Conservation (phyloP, 2,797 vertebrate species). For the Rousettus madagascariensis region DNA sequence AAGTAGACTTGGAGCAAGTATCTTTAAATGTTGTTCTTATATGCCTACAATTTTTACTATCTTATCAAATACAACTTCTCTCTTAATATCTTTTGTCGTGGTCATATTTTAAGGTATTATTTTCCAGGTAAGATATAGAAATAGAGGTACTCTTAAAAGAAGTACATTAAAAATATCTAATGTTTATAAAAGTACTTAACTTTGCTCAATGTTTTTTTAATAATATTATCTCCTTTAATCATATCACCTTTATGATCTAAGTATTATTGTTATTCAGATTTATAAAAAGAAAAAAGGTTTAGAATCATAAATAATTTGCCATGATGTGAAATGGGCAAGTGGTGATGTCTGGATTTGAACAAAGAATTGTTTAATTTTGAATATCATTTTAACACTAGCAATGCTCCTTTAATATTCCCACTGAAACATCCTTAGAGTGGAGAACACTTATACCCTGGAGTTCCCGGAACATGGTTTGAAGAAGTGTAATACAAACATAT, state of each 20-base stretch:
- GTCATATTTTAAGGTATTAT: neutral
- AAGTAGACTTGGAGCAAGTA: neutral
- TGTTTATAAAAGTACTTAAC: neutral
- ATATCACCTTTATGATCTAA: neutral
- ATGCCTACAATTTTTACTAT: neutral
- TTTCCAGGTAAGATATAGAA: neutral
- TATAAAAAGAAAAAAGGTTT: neutral
- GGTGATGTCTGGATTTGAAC: constrained; percentile 4
- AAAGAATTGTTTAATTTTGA: neutral
- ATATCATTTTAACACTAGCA: neutral
- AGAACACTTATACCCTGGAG: neutral
- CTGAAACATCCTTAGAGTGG: neutral
- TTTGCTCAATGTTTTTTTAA: neutral
- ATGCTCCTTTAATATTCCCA: neutral
- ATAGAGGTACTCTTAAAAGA: neutral
- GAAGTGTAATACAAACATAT: neutral
- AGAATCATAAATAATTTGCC: neutral
- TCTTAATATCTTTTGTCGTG: neutral
- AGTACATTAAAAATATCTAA: neutral
- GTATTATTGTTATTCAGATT: neutral
- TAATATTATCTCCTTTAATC: neutral
- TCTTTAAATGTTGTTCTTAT: neutral
- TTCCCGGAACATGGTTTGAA: neutral
- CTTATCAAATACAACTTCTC: neutral
- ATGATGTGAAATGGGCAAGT: neutral